Evolutionary conservation across 2,113 vertebrate species (phyloP).

Genomic region (Hydrochoerus hydrochaeris): DNA sequence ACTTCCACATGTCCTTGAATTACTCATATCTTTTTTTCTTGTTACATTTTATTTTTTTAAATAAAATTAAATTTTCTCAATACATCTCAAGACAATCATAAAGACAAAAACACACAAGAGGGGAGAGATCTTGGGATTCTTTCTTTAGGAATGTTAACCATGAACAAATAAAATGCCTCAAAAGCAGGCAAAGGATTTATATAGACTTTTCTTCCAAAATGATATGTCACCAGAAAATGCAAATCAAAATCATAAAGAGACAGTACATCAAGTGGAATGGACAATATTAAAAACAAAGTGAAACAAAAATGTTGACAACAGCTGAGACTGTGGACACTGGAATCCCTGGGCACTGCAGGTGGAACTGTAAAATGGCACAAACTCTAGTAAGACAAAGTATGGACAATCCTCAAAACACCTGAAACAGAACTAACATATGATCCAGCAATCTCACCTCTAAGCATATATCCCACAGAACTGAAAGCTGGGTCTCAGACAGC

Average conservation of each 20-base stretch:
- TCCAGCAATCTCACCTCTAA: background rate
- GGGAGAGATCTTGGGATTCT: background rate
- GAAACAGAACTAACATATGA: background rate
- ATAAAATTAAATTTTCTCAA: constrained; percentile 8
- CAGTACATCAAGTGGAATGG: background rate
- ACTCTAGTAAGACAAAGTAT: background rate
- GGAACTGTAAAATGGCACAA: background rate
- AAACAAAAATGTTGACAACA: background rate
- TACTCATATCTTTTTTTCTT: background rate
- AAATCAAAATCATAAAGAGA: background rate
- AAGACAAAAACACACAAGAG: background rate
- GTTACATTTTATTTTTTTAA: background rate
- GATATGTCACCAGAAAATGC: background rate
- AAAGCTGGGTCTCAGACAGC: background rate
- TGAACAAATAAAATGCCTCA: background rate
- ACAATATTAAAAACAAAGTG: background rate
- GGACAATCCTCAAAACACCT: background rate
- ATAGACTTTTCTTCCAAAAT: background rate
- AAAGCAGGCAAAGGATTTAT: background rate
- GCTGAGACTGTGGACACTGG: background rate
- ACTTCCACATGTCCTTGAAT: background rate
- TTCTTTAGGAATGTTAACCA: background rate
- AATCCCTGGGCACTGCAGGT: background rate
- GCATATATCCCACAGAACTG: background rate
- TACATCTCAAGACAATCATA: background rate